Percentiles rank a stretch among this genome's conserved stretches.
These are phyloP conservation scores for Blennius ocellaris DNA, from an alignment of 2,113 vertebrate genomes.

Conservation along the genomic window DNA sequence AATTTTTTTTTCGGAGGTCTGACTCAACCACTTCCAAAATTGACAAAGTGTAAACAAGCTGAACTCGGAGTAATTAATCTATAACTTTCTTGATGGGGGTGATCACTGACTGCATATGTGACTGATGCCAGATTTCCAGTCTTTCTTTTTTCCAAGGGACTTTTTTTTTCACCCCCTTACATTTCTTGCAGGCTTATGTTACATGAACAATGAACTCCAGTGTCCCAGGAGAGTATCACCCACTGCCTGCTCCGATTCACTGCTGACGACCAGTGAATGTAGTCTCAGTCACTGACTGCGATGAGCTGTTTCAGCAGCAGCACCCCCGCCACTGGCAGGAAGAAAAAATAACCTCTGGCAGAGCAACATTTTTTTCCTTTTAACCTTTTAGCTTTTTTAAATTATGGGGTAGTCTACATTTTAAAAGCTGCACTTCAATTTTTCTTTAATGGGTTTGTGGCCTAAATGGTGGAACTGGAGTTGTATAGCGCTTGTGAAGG, in stretches of 20 bases:
- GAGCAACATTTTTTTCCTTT: slow-evolving; percentile 18
- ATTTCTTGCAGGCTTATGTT: slow-evolving; percentile 11
- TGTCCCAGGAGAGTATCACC: slow-evolving; percentile 22
- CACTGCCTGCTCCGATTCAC: slow-evolving; percentile 9
- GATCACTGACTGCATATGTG: not conserved
- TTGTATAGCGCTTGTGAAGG: slow-evolving; percentile 21
- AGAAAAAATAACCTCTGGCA: not conserved
- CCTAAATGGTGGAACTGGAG: slow-evolving; percentile 23
- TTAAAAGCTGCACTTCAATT: slow-evolving; percentile 25
- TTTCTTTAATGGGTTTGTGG: slow-evolving; percentile 39
- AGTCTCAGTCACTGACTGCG: slow-evolving; percentile 13
- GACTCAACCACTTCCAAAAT: too few species aligned
- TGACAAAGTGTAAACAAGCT: too few species aligned
- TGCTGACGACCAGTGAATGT: slow-evolving; percentile 22
- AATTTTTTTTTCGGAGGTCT: too few species aligned
- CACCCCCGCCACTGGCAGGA: not conserved
- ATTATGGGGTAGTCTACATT: slow-evolving; percentile 34
- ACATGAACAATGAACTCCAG: slow-evolving; percentile 23
- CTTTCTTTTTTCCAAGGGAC: not conserved
- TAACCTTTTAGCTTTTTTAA: slow-evolving; percentile 24
- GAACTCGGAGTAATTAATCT: not conserved
- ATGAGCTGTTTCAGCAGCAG: slow-evolving; percentile 1
- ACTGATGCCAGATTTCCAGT: not conserved
- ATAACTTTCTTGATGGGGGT: not conserved
- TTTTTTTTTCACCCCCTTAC: slow-evolving; percentile 11